Conservation (phyloP, 2,113 vertebrate genomes). For the Mesocricetus auratus region DNA sequence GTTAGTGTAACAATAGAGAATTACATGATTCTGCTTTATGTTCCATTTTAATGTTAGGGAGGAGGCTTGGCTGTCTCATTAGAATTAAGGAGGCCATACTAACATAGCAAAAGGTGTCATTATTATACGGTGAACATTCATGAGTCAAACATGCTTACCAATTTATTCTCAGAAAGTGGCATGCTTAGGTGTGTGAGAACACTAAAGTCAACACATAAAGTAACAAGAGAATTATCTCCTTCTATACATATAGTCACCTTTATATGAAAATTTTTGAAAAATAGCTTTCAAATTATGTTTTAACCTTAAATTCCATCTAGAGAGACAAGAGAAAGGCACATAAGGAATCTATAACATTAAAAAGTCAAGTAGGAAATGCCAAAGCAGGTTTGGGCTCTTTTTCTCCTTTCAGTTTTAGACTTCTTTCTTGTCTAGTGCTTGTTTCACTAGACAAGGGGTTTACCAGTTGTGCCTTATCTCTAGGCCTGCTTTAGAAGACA, state of each 20-base stretch:
- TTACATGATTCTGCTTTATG: conserved; percentile 43
- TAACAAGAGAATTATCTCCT: neutral
- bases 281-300: neutral
- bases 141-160: neutral
- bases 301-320: conserved; percentile 9
- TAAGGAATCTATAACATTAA: neutral
- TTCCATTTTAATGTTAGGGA: conserved; percentile 63
- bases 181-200: neutral
- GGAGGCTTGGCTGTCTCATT: neutral
- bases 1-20: conserved; percentile 46
- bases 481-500: neutral
- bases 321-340: neutral
- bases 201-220: neutral
- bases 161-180: neutral
- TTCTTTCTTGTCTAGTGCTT: neutral
- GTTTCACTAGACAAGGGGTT: neutral
- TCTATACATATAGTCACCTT: neutral
- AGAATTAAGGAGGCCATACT: conserved; percentile 43
- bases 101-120: conserved; percentile 47
- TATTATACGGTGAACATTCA: neutral
- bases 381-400: neutral
- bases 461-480: neutral
- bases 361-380: neutral
- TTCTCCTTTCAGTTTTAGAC: neutral
- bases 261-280: neutral